phyloP scores from a whole-genome alignment of 2,113 vertebrate species.

The Spilogale gracilis region DNA sequence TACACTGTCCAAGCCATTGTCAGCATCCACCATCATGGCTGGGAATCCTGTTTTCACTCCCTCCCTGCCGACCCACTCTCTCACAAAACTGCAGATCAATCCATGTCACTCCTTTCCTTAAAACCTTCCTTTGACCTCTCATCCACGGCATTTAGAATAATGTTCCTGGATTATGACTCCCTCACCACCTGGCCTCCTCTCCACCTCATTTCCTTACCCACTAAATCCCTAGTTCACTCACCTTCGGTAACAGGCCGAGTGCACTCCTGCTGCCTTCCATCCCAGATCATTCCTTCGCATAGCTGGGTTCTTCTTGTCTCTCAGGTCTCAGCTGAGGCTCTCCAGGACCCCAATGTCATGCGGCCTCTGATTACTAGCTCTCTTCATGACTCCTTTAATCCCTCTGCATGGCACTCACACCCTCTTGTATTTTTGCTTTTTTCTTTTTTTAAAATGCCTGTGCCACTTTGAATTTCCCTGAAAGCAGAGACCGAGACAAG shows the following conservation, averaged over 20 bases:
- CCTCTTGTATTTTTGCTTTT: not conserved
- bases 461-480: not conserved
- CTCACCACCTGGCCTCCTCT: not conserved
- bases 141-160: not conserved
- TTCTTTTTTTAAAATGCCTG: not conserved
- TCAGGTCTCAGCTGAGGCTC: not conserved
- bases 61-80: not conserved
- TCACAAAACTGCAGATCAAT: not conserved
- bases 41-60: not conserved
- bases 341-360: accelerated
- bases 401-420: not conserved
- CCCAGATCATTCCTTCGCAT: not conserved
- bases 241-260: not conserved
- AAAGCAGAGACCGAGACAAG: not conserved
- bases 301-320: not conserved
- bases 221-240: not conserved
- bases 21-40: not conserved
- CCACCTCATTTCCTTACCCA: not conserved
- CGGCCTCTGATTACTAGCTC: not conserved
- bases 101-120: not conserved
- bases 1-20: not conserved
- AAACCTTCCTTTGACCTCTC: not conserved
- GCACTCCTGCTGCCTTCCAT: not conserved
- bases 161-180: not conserved
- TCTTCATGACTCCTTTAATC: not conserved